These are phyloP conservation scores for Aphelenchoides besseyi DNA, from an alignment of 1,140 invertebrate species.

Conservation along the genomic window DNA sequence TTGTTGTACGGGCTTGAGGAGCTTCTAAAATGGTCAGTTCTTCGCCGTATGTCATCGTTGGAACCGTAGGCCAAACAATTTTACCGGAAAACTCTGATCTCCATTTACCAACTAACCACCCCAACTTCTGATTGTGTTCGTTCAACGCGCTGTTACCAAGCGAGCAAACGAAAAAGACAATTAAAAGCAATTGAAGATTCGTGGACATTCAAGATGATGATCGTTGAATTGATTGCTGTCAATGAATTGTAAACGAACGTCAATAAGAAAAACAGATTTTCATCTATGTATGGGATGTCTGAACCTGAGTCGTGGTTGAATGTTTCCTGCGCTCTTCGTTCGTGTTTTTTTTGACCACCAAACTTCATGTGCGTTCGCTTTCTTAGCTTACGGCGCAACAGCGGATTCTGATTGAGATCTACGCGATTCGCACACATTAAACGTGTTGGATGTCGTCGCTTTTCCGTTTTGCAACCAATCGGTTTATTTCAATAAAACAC, in stretches of 20 bases:
- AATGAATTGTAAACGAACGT: no score
- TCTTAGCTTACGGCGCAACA: not conserved
- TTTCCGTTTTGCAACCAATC: no score
- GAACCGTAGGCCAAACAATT: constrained; percentile 61
- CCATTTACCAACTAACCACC: constrained; percentile 59
- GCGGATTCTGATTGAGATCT: not conserved
- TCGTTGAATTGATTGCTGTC: no score
- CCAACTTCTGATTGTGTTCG: constrained; percentile 22
- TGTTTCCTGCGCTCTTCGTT: not conserved
- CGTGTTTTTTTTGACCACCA: not conserved
- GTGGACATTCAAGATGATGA: no score
- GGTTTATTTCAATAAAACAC: not conserved
- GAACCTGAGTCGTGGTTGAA: not conserved
- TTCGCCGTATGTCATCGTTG: constrained; percentile 63
- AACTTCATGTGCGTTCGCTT: not conserved
- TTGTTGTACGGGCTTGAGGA: constrained; percentile 56
- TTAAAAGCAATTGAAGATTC: not conserved
- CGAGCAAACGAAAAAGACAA: not conserved
- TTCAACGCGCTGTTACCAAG: constrained; percentile 2
- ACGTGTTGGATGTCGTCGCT: no score
- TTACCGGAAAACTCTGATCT: constrained; percentile 61
- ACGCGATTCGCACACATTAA: not conserved
- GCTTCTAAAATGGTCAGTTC: constrained; percentile 58
- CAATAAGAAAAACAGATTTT: not conserved
- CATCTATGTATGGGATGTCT: not conserved